phyloP scores from a whole-genome alignment of 2,113 vertebrate species.

The Burhinus bistriatus region DNA sequence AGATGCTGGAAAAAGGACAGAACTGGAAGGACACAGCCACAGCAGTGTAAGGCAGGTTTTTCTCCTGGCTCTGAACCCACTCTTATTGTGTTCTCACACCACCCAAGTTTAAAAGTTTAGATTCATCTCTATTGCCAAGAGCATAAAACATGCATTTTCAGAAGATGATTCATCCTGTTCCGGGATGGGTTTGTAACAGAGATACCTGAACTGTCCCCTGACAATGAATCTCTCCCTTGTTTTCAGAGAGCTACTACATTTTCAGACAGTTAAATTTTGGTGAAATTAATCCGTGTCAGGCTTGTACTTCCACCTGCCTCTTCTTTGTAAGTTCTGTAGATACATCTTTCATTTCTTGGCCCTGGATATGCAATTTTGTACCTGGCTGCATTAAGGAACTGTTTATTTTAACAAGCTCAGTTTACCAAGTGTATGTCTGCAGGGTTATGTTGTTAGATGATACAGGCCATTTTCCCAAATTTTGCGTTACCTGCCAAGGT shows the following conservation, averaged over 20 bases:
- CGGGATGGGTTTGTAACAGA: not conserved
- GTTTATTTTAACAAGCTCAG: not conserved
- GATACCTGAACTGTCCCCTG: not conserved
- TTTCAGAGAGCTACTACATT: not conserved
- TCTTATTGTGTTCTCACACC: rapidly evolving
- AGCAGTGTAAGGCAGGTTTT: not conserved
- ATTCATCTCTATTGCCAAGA: not conserved
- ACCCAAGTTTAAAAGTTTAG: not conserved
- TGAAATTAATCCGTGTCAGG: not conserved
- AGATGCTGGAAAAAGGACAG: not conserved
- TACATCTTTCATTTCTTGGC: not conserved
- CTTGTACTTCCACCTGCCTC: not conserved
- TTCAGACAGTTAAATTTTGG: not conserved
- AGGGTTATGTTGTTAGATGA: not conserved
- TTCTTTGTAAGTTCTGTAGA: not conserved
- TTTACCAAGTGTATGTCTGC: not conserved
- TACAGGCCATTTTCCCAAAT: not conserved
- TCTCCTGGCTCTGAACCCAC: not conserved
- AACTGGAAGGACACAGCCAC: not conserved
- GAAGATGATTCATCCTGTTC: not conserved
- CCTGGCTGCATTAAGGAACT: not conserved
- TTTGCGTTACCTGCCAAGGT: not conserved
- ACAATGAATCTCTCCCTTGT: not conserved
- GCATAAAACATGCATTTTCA: not conserved
- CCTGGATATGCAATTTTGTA: not conserved